Base-by-base conservation (phyloP, 2,113 vertebrate genomes). In the Cyrtonyx montezumae region DNA sequence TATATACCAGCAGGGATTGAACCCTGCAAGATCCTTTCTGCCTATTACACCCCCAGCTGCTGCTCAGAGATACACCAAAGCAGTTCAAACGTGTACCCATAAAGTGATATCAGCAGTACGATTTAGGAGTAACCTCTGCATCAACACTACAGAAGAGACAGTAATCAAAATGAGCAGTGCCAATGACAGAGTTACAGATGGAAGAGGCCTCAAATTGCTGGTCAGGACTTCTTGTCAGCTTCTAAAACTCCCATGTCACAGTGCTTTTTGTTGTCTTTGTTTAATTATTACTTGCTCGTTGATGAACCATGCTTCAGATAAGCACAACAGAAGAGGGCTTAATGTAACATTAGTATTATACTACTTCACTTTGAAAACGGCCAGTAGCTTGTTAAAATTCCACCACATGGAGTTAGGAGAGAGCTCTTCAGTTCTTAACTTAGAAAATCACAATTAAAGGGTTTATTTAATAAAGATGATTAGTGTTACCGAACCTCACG, bases 401-500 rank as follows among this genome's bases (percentile, higher is more conserved):
- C 42, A 78, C 5, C 63, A 37, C 14, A 8, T 2, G 2, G 9
- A 87, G 12, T 46, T 1, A 2, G 30, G 1, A 7, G 9, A 45
- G 48, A 42, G 68, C 48, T 8, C 14, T 61, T 51, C 51, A 16
- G 46, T 34, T 63, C 2, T 0, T 71, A 59, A 67, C 36, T 67
- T 19, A 16, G 10, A 66, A 78, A 78, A 42, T 3, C 59, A 15
- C 13, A 89, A 17, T 8, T 15, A 14, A 68, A 73, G 7, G 22
- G 8, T 8, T 51, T 51, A 55, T 55, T 9, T n/a, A 74, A 66
- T 25, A 34, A 55, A 65, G 82, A 56, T 17, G 0, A 77, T 16
- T 66, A 6, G 53, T 66, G 18, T 55, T 37, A 5, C 11, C 30
- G 6, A 79, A 83, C 8, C n/a, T 37, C 61, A 67, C 37, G 48